phyloP scores from a whole-genome alignment of 2,797 vertebrate species.

The Bucorvus abyssinicus region DNA sequence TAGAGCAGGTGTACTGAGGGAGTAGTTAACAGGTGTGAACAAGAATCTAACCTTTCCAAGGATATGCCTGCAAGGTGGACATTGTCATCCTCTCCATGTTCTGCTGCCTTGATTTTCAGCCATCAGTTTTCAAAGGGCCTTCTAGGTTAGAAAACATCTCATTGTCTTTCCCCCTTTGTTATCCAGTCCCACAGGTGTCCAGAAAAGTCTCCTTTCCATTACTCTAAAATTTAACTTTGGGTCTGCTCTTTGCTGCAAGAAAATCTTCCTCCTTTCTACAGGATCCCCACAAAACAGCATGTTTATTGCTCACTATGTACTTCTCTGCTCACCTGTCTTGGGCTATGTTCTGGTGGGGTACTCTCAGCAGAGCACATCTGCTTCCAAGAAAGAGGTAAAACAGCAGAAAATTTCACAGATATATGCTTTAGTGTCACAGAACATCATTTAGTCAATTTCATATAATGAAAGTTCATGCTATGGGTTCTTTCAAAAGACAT shows the following conservation, averaged over 20 bases:
- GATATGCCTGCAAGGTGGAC: too few species aligned
- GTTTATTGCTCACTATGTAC: rapidly evolving
- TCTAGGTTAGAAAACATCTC: background rate
- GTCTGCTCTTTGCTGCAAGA: background rate
- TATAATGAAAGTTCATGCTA: rapidly evolving
- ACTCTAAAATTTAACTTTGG: background rate
- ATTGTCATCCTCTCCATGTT: background rate
- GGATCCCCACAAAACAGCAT: too few species aligned
- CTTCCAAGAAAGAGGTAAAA: background rate
- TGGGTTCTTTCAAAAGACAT: background rate
- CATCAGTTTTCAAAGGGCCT: background rate
- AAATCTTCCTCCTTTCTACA: background rate
- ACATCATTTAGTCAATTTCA: too few species aligned
- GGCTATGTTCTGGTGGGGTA: background rate
- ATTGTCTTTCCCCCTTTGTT: background rate
- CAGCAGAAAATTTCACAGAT: rapidly evolving
- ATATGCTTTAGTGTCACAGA: background rate
- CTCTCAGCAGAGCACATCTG: rapidly evolving
- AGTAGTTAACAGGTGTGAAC: background rate
- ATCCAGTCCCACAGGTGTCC: background rate
- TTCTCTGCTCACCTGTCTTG: rapidly evolving
- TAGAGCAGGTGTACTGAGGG: background rate
- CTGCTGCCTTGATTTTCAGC: background rate
- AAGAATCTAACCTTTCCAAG: background rate
- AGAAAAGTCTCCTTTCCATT: background rate